Evolutionary conservation across 2,888 invertebrate species (phyloP).

Genomic region (Penaeus monodon): DNA sequence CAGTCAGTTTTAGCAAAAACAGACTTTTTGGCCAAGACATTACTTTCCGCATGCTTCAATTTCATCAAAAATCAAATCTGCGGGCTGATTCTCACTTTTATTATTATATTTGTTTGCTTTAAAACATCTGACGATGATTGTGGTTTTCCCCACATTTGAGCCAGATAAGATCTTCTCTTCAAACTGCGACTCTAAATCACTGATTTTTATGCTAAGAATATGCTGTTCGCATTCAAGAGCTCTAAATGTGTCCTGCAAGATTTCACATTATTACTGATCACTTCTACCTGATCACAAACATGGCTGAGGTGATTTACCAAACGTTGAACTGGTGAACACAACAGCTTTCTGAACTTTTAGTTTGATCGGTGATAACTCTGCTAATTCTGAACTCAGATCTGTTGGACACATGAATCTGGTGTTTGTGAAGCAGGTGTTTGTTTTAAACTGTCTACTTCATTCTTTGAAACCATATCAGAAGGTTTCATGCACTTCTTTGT

Average conservation of each 20-base stretch:
- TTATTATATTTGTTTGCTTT: not conserved
- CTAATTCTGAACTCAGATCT: not conserved
- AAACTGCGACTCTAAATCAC: slow-evolving; percentile 11
- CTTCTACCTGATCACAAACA: slow-evolving; percentile 30
- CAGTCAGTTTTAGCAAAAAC: no score
- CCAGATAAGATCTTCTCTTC: not conserved
- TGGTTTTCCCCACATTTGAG: not conserved
- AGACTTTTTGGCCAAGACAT: no score
- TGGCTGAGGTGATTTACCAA: slow-evolving; percentile 29
- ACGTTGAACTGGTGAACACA: slow-evolving; percentile 34
- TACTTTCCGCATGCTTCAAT: no score
- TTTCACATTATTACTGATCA: slow-evolving; percentile 23
- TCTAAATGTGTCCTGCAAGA: slow-evolving; percentile 30
- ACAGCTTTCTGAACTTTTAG: slow-evolving; percentile 28
- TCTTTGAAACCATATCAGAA: no score
- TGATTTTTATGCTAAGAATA: slow-evolving; percentile 27
- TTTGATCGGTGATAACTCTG: slow-evolving; percentile 13
- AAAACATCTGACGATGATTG: not conserved
- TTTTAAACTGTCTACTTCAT: no score
- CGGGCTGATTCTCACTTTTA: not conserved
- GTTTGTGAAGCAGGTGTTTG: no score
- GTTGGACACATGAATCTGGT: not conserved
- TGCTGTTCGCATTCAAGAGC: slow-evolving; percentile 28
- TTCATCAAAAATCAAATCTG: not conserved
- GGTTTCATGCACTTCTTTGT: no score